Base-by-base conservation (phyloP, 2,797 vertebrate species). In the Gymnoscopelus microlampas region DNA sequence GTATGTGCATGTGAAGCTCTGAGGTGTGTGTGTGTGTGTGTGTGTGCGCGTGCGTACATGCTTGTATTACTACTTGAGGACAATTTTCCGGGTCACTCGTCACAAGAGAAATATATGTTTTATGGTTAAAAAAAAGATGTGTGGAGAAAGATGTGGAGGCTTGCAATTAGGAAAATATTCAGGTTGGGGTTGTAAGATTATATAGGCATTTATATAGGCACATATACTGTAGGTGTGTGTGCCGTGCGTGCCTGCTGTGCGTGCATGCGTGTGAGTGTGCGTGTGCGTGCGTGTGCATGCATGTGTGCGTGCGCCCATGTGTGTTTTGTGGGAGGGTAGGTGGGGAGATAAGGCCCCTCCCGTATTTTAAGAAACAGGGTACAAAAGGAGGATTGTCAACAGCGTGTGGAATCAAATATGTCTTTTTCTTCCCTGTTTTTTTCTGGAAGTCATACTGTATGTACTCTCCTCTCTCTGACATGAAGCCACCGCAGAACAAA, bases 341-440 rank as follows among this genome's bases (percentile, higher is more conserved):
- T 19, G n/a, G 53, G 32, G n/a, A 63, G 83, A 76, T 64, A 71
- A 64, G 65, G 1, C 68, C n/a, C 4, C 3, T 26, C 26, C 7
- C 39, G 8, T 44, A 44, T 44, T 7, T 2, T 14, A 57, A 56
- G 23, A 61, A 9, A 32, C 26, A 24, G 14, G n/a, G 2, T 12
- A 5, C 19, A 5, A 23, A 54, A 58, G 49, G 47, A 51, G 62
- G 5, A 13, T 26, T n/a, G 60, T 62, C 10, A 50, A 35, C 44
- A 14, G 11, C 8, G 24, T 50, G 19, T 14, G 12, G 23, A 13
- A 47, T 50, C 60, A 24, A 50, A 49, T 58, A n/a, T 57, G 4
- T 14, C 2, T 51, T 51, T 51, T 51, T 51, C 14, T 50, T 50
- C 11, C 11, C 35, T 39, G 7, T 7, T 44, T 51, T 53, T 19